Conservation (phyloP, 2,113 vertebrate species). For the Eclectus roratus region DNA sequence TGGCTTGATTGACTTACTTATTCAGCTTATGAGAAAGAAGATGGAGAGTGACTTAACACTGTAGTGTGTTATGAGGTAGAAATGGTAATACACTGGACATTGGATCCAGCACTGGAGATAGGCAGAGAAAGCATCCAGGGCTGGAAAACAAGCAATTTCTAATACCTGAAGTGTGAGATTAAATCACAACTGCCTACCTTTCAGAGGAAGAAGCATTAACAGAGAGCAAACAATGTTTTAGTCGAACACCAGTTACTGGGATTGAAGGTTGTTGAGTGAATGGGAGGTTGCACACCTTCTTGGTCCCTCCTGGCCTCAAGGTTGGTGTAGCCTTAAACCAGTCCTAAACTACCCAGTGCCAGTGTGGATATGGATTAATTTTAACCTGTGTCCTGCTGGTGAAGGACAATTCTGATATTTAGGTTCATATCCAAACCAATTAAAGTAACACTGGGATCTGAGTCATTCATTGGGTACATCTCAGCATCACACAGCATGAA, state of each 20-base stretch:
- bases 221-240: neutral
- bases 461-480: neutral
- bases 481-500: neutral
- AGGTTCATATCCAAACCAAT: neutral
- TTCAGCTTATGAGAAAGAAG: neutral
- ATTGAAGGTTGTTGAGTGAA: neutral
- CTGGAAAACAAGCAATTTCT: neutral
- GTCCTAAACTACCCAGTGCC: neutral
- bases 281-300: accelerated
- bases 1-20: neutral
- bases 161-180: neutral
- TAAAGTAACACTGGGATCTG: neutral
- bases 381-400: neutral
- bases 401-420: neutral
- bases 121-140: neutral
- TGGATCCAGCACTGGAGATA: neutral
- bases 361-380: neutral
- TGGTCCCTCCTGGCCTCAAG: neutral
- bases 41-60: neutral
- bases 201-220: neutral
- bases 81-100: neutral
- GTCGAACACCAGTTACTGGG: neutral
- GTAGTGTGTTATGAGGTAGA: neutral
- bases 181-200: neutral
- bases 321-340: neutral